These are phyloP conservation scores for Poeciliopsis turneri DNA, from an alignment of 2,797 vertebrate genomes.

Conservation along the genomic window DNA sequence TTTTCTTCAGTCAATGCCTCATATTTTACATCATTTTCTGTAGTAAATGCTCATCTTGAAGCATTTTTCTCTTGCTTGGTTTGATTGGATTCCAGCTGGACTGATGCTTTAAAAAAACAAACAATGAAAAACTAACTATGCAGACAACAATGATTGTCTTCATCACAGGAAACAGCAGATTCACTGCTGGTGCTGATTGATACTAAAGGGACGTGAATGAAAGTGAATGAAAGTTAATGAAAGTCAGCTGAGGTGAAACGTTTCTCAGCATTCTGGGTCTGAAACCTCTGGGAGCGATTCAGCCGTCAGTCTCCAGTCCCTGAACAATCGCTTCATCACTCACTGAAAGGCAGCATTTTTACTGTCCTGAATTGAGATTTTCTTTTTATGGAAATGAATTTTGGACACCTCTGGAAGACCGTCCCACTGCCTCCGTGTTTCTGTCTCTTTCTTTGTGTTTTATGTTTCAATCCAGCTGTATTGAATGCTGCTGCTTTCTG, in stretches of 20 bases:
- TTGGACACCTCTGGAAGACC: neutral
- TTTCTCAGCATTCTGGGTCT: neutral
- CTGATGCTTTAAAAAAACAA: neutral
- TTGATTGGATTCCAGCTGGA: slow-evolving; percentile 21
- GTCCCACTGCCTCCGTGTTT: neutral
- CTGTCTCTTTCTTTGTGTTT: neutral
- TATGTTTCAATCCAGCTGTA: neutral
- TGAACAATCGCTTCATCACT: neutral
- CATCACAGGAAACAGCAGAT: slow-evolving; percentile 12
- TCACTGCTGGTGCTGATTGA: neutral
- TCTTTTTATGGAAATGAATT: neutral
- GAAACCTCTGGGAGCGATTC: neutral
- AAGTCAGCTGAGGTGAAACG: neutral
- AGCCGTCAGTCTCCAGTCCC: neutral
- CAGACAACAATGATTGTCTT: slow-evolving; percentile 7
- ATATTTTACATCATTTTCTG: slow-evolving; percentile 1
- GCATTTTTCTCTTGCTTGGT: slow-evolving; percentile 21
- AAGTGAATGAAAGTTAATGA: neutral
- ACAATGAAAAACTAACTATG: too few species aligned
- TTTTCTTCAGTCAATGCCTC: neutral
- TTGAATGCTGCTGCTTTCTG: neutral
- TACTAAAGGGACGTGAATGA: slow-evolving; percentile 9
- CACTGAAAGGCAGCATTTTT: neutral
- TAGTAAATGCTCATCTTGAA: neutral
- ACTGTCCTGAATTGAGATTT: neutral